Evolutionary conservation across 1,140 invertebrate species (phyloP), one percentile per base, ranked within the genome.

Genomic region (Saxidomus purpurata): DNA sequence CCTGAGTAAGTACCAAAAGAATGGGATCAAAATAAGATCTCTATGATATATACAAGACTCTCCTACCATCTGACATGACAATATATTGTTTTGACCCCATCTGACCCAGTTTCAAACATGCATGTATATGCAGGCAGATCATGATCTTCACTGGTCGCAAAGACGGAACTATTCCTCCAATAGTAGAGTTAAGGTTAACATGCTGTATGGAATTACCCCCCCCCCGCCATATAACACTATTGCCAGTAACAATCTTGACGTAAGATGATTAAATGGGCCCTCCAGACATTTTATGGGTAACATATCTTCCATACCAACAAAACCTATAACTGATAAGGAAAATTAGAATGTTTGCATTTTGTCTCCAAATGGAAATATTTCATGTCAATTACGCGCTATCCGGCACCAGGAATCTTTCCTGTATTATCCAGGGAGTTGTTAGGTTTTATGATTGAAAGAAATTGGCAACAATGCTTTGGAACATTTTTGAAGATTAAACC

Each of bases 321-420:
- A 40, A 71, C 67, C 36, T 71, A 71, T 38, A 71, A 34, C 67
- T 63, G 59, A 63, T 63, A 63, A 0, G 28, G 59, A 28, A 38
- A 71, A 71, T 71, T 36, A 71, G 13, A 71, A n/a, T 17, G 67
- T 15, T 34, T 28, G 8, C 4, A 22, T 71, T 71, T 36, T 71
- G 67, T 71, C 67, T 38, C 11, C 11, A 38, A 38, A 71, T 38
- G 67, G 67, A 71, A 22, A 38, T 71, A 71, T 38, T 38, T 71
- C 9, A 71, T 36, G 34, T 71, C 25, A 15, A n/a, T 38, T 38
- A 19, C 4, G 25, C 1, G 0, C 13, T 71, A 3, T 17, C 25
- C 17, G 67, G 67, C 67, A 31, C 67, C 67, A 71, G 34, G 28
- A 28, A 71, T 38, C 67, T n/a, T 38, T 13, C 36, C 22, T 28